Base-by-base conservation (phyloP, 2,888 invertebrate species). In the Coecobrya sp. region DNA sequence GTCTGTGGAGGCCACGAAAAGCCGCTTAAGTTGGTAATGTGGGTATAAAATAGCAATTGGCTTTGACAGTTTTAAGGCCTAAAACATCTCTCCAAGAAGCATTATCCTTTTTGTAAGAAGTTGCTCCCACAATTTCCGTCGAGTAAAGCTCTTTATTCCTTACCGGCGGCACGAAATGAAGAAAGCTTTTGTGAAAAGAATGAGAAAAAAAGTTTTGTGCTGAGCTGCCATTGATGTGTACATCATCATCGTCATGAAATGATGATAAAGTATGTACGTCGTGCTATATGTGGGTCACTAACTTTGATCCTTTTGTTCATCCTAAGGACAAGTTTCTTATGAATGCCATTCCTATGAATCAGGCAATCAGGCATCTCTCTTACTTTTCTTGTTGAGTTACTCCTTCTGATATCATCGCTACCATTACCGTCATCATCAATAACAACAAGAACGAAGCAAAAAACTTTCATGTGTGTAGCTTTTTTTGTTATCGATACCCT, bases 61-160 rank as follows among this genome's bases (percentile, higher is more conserved):
- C 76, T 76, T 76, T 45, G 76, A 45, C 76, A 76, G 45, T 76
- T 76, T 76, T 76, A 76, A 76, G 76, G 49, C 4, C 49, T 76
- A 45, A 49, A 45, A 11, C 70, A 70, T 70, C 70, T 62, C 62
- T 19, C n/a, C n/a, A n/a, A n/a, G n/a, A 30, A 68, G 68, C 13
- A 30, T 45, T 42, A 76, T 49, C 76, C 76, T 49, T 49, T 36
- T 76, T 76, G 19, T 76, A 45, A 22, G 16, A 30, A 45, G 45
- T 45, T 76, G 22, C 76, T 76, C 68, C 68, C 27, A 16, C 68
- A 68, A 68, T 68, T 68, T 68, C 49, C 49, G 45, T 45, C 45
- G 19, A 49, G 76, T 45, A 27, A 49, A 42, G 45, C 49, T 36
- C 36, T 36, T 68, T 68, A 76, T 76, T 49, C 45, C 22, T 42